Conservation (phyloP, 2,888 invertebrate genomes). For the Microplitis deprimator region DNA sequence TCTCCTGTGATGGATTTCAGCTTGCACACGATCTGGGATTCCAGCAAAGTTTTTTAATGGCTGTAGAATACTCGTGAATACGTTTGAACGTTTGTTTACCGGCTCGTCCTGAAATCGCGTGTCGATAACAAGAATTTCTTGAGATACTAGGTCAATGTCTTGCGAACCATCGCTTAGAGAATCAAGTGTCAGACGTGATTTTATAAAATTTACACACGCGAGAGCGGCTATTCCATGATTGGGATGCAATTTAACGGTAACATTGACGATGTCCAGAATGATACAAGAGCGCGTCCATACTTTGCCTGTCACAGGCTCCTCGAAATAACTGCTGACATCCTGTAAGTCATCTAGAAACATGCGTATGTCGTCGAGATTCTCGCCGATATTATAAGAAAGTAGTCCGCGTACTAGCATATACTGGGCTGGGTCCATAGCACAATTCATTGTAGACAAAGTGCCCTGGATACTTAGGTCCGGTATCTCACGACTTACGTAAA, state of each 20-base stretch:
- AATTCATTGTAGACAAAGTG: constrained; percentile 87
- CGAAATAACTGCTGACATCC: constrained; percentile 54
- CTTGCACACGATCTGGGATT: constrained; percentile 78
- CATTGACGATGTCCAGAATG: constrained; percentile 88
- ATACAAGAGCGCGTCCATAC: constrained; percentile 87
- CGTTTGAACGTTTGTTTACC: constrained; percentile 83
- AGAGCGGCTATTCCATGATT: constrained; percentile 76
- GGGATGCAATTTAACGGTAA: constrained; percentile 82
- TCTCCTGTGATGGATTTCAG: constrained; percentile 83
- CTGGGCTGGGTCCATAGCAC: constrained; percentile 85
- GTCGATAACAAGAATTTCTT: constrained; percentile 88
- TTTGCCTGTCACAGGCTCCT: constrained; percentile 62
- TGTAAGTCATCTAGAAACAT: constrained; percentile 60
- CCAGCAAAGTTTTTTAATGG: constrained; percentile 76
- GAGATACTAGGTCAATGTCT: constrained; percentile 93
- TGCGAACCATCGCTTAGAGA: constrained; percentile 90
- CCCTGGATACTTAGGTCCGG: constrained; percentile 91
- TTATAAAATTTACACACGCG: constrained; percentile 92
- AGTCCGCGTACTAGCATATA: constrained; percentile 91
- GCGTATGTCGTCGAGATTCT: constrained; percentile 80
- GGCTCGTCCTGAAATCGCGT: constrained; percentile 80
- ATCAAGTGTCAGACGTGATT: constrained; percentile 88
- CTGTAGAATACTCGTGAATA: constrained; percentile 90
- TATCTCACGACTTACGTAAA: constrained; percentile 70
- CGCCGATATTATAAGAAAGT: constrained; percentile 91